Percentiles rank a stretch among this genome's conserved stretches.
These are phyloP conservation scores for Drosophila peninsularis DNA, from an alignment of 2,888 invertebrate species.

Conservation along the genomic window DNA sequence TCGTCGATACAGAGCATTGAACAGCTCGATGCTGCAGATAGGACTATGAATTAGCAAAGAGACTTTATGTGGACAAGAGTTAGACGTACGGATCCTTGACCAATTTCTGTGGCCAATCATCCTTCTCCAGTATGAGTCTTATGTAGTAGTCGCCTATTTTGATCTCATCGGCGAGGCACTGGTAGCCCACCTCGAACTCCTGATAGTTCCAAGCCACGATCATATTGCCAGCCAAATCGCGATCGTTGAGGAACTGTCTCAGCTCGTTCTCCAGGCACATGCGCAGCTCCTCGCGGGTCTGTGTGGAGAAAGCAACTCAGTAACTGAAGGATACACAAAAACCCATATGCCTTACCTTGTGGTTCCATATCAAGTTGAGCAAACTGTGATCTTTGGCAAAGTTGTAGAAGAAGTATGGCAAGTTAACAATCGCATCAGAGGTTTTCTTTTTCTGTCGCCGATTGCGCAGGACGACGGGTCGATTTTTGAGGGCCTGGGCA, in stretches of 20 bases:
- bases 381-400: conserved; percentile 97
- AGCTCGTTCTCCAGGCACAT: conserved; percentile 97
- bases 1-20: conserved; percentile 99
- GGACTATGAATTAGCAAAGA: neutral
- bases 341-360: conserved; percentile 88
- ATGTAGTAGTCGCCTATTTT: conserved; percentile 99
- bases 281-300: conserved; percentile 97
- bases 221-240: conserved; percentile 92
- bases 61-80: fast-evolving
- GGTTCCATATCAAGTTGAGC: conserved; percentile 99
- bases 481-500: conserved; percentile 85
- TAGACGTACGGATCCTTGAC: conserved; percentile 93
- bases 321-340: too few species aligned
- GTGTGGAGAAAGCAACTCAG: neutral
- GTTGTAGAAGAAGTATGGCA: conserved; percentile 96
- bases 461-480: conserved; percentile 96
- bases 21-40: conserved; percentile 94
- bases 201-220: conserved; percentile 99
- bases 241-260: conserved; percentile 94
- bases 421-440: conserved; percentile 82
- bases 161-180: conserved; percentile 97
- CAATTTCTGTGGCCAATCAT: conserved; percentile 92
- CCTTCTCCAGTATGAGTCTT: conserved; percentile 95
- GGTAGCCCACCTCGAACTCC: conserved; percentile 97
- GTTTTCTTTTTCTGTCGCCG: conserved; percentile 88